Base-by-base conservation (phyloP, 2,888 invertebrate species). In the Caenorhabditis uteleia region DNA sequence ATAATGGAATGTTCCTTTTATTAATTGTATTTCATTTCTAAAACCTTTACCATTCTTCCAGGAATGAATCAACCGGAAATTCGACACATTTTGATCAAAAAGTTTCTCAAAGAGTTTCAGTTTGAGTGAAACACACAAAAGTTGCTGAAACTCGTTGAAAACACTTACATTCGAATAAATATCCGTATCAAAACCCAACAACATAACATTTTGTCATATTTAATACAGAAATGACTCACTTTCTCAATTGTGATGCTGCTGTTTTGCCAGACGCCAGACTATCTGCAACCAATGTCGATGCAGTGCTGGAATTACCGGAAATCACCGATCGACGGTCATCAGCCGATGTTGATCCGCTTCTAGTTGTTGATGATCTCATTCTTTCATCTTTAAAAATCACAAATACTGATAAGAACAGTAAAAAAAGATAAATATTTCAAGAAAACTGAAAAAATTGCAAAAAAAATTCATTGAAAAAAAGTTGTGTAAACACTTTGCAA, bases 241-340 rank as follows among this genome's bases (percentile, higher is more conserved):
- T 69, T 69, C 74, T 64, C 8, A 69, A 44, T 42, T 75, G 69
- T 34, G 67, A 60, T 12, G 69, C 58, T 1, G 49, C 51, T 7
- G 68, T 66, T 46, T 59, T 68, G 16, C 66, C 54, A 5, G 77
- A 75, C 0, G 70, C 60, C 7, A 74, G 23, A 27, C 71, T 70
- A 23, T 77, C 75, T 3, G 69, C 60, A 7, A 70, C 47, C 4
- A 77, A 43, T 1, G 74, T 75, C 10, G 73, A 75, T 2, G 72
- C 73, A 36, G 65, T 70, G 40, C 73, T 70, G 18, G 76, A 76
- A 43, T 70, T 68, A 6, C 69, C 75, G 3, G 75, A 75, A 7
- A 74, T 61, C 7, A 77, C 70, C 20, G 73, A 73, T 20, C 59
- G 60, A 5, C 74, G 68, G 44, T 74, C 74, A 46, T 74, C 74